Conservation (phyloP, 2,113 vertebrate genomes). For the Dunckerocampus dactyliophorus region DNA sequence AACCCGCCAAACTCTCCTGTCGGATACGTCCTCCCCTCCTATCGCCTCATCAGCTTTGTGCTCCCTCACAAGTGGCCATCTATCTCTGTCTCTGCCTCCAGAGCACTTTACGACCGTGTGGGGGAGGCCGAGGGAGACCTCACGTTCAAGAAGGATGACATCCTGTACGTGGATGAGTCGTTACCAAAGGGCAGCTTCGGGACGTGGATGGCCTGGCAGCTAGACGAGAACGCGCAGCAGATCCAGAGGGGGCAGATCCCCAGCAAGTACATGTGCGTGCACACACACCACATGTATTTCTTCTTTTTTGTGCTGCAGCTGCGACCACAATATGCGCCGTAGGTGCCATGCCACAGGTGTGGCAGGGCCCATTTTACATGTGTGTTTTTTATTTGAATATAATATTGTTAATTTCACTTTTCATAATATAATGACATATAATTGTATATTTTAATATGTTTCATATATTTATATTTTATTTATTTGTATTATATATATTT, state of each 20-base stretch:
- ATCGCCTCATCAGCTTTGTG: conserved; percentile 25
- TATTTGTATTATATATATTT: too few relatives aligned
- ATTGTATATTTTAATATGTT: too few relatives aligned
- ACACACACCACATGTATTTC: conserved; percentile 7
- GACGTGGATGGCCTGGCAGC: conserved; percentile 98
- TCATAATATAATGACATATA: too few relatives aligned
- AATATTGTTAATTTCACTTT: too few relatives aligned
- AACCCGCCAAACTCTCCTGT: conserved; percentile 13
- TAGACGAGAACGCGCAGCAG: conserved; percentile 94
- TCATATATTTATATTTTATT: too few relatives aligned
- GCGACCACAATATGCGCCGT: conserved; percentile 27
- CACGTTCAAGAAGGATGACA: conserved; percentile 97
- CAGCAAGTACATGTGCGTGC: conserved; percentile 95
- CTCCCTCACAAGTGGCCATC: conserved; percentile 20
- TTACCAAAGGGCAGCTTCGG: conserved; percentile 92
- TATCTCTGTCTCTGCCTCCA: conserved; percentile 58
- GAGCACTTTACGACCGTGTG: conserved; percentile 92
- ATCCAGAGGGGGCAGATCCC: conserved; percentile 96
- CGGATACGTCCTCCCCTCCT: conserved; percentile 19
- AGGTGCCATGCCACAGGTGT: too few relatives aligned
- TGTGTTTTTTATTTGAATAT: too few relatives aligned
- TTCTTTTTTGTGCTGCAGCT: conserved; percentile 30
- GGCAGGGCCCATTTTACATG: too few relatives aligned
- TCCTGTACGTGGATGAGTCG: conserved; percentile 94
- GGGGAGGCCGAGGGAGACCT: conserved; percentile 90